These are phyloP conservation scores for Athripsodes cinereus DNA, from an alignment of 2,888 invertebrate species.

Conservation along the genomic window DNA sequence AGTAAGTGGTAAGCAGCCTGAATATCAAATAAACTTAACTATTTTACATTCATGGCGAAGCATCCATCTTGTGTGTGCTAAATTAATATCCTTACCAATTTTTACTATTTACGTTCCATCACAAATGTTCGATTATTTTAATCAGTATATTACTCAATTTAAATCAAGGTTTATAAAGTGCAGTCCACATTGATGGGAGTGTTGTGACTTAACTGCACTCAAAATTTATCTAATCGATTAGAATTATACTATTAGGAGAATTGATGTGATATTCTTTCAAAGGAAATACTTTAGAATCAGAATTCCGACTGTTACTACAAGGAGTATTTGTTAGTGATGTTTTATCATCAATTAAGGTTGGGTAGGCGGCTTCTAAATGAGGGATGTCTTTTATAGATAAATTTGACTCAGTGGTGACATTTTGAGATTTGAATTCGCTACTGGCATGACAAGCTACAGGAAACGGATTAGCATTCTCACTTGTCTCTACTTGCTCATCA, in stretches of 20 bases:
- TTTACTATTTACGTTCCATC: too few relatives aligned
- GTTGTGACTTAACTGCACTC: too few relatives aligned
- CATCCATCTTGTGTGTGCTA: too few relatives aligned
- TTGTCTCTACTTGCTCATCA: constrained; percentile 32
- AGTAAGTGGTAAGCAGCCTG: too few relatives aligned
- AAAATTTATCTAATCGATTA: constrained; percentile 16
- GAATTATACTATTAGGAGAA: constrained; percentile 15
- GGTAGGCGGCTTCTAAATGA: constrained; percentile 12
- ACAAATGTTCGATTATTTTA: too few relatives aligned
- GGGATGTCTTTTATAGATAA: constrained; percentile 38
- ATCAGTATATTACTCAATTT: too few relatives aligned
- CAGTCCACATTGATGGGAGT: too few relatives aligned
- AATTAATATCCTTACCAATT: too few relatives aligned
- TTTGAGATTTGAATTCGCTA: constrained; percentile 40
- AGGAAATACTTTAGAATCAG: constrained; percentile 9
- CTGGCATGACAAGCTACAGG: constrained; percentile 39
- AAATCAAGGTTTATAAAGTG: too few relatives aligned
- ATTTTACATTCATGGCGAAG: too few relatives aligned
- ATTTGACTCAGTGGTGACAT: constrained; percentile 38
- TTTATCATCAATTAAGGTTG: constrained; percentile 8
- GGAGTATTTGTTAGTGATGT: neutral
- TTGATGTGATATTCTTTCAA: constrained; percentile 18
- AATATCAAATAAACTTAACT: too few relatives aligned
- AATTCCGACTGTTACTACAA: neutral
- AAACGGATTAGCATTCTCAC: constrained; percentile 39